Percentiles rank a stretch among this genome's conserved stretches.
Conservation (phyloP, 2,888 invertebrate genomes). For the Kryphioiulus occultus region DNA sequence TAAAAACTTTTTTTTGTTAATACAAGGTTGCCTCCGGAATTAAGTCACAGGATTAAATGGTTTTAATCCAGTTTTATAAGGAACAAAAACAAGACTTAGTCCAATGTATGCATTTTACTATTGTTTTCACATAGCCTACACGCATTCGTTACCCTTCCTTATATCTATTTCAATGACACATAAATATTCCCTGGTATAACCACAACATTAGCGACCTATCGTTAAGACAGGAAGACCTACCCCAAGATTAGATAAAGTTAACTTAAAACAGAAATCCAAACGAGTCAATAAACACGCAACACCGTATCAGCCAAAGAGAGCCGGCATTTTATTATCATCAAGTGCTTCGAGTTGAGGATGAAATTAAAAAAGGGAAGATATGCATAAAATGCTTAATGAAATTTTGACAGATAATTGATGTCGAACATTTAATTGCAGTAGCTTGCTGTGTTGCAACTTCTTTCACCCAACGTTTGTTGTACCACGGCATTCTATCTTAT, state of each 20-base stretch:
- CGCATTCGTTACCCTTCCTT: not conserved
- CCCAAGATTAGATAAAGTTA: not conserved
- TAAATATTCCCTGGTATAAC: not conserved
- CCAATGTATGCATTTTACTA: not conserved
- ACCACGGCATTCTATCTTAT: too few species aligned
- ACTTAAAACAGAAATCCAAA: not conserved
- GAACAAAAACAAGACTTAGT: not conserved
- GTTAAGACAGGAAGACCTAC: not conserved
- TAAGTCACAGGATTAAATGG: not conserved
- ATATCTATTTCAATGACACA: not conserved
- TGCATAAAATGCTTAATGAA: not conserved
- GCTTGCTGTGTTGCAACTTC: not conserved
- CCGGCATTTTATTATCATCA: conserved; percentile 22
- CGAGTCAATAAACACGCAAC: conserved; percentile 22
- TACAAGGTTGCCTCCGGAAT: not conserved
- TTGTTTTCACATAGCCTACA: not conserved
- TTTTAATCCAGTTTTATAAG: too few species aligned
- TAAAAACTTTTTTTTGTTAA: not conserved
- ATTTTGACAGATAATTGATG: not conserved
- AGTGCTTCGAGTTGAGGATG: not conserved
- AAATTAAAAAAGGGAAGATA: not conserved
- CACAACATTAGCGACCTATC: not conserved
- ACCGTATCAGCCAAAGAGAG: not conserved
- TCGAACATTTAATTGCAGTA: not conserved
- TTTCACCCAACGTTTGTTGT: too few species aligned